Conservation (phyloP, 1,140 invertebrate genomes). For the Arctopsyche grandis region DNA sequence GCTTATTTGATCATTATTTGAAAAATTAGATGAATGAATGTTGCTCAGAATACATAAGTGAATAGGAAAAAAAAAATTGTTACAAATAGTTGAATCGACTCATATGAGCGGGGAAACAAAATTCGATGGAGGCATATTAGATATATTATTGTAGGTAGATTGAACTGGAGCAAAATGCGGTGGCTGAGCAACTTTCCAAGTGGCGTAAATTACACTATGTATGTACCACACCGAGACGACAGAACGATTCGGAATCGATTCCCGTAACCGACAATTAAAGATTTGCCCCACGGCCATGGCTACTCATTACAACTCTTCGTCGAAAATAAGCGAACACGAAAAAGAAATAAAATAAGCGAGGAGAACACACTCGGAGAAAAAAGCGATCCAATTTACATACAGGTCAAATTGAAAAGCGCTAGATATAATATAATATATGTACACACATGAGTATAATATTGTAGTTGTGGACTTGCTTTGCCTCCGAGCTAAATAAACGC, state of each 20-base stretch:
- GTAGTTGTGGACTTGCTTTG: no score
- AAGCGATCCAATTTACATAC: slow-evolving; percentile 13
- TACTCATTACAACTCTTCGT: slow-evolving; percentile 10
- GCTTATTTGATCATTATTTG: no score
- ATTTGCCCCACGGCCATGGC: neutral
- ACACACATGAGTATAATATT: no score
- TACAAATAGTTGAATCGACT: no score
- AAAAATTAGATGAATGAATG: no score
- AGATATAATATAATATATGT: no score
- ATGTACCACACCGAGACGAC: neutral
- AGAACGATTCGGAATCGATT: slow-evolving; percentile 19
- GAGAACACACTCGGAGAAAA: neutral
- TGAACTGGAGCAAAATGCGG: neutral
- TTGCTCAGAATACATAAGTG: no score
- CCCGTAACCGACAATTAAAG: slow-evolving; percentile 19
- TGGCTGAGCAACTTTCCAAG: neutral
- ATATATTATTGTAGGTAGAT: neutral
- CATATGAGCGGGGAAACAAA: no score
- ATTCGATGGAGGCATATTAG: neutral
- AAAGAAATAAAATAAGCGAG: neutral
- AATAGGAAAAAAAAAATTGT: no score
- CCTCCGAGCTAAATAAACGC: neutral
- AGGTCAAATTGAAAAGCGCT: neutral
- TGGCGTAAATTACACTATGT: neutral
- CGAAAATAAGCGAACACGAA: neutral